phyloP scores from a whole-genome alignment of 2,113 vertebrate species.

The Nesogale talazaci region DNA sequence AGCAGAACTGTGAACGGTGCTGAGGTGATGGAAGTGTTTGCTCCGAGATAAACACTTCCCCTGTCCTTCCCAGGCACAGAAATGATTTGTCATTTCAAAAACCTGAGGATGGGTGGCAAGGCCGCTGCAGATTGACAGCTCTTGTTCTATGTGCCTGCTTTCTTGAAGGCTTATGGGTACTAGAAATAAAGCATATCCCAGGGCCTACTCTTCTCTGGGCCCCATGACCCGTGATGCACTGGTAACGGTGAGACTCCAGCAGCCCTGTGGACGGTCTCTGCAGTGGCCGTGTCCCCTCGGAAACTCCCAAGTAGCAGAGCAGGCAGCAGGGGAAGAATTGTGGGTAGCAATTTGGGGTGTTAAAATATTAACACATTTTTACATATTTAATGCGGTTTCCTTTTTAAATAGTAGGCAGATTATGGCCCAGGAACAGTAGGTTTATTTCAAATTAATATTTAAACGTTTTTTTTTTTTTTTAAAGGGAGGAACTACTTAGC shows the following conservation, averaged over 20 bases:
- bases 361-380: constrained; percentile 73
- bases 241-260: neutral
- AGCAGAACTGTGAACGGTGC: constrained; percentile 35
- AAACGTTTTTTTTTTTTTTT: constrained; percentile 71
- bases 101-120: neutral
- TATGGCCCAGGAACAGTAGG: constrained; percentile 73
- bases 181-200: neutral
- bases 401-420: constrained; percentile 71
- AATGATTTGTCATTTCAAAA: constrained; percentile 70
- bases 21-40: constrained; percentile 43
- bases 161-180: neutral
- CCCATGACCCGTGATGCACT: neutral
- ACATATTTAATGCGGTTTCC: constrained; percentile 66
- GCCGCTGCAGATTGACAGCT: constrained; percentile 45
- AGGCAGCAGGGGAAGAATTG: constrained; percentile 5
- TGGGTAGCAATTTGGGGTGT: constrained; percentile 66
- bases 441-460: constrained; percentile 79
- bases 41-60: constrained; percentile 52
- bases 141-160: neutral
- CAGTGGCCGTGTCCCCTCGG: neutral
- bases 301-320: neutral
- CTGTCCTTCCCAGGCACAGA: constrained; percentile 48
- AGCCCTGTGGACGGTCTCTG: neutral
- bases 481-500: constrained; percentile 54
- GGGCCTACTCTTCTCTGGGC: neutral